Evolutionary conservation across 1,140 invertebrate species (phyloP).

Genomic region (Megalonaias nervosa): DNA sequence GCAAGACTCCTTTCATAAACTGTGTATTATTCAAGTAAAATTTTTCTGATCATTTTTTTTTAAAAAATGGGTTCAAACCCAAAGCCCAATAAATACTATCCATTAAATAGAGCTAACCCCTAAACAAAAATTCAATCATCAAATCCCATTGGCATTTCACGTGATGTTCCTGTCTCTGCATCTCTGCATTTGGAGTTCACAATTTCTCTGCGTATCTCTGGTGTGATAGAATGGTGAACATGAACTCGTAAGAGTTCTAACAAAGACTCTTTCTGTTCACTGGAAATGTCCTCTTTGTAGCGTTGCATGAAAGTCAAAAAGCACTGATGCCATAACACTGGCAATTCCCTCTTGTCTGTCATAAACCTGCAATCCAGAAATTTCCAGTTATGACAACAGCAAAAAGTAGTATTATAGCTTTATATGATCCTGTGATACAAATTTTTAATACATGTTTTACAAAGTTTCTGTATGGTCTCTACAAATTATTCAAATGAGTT

Average conservation of each 20-base stretch:
- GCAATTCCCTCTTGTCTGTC: slow-evolving; percentile 85
- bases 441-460: not conserved
- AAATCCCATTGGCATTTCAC: no score
- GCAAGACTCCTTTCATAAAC: no score
- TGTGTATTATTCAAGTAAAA: no score
- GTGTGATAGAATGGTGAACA: slow-evolving; percentile 85
- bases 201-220: slow-evolving; percentile 89
- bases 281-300: slow-evolving; percentile 95
- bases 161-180: slow-evolving; percentile 48
- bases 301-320: slow-evolving; percentile 94
- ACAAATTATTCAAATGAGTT: not conserved
- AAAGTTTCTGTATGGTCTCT: not conserved
- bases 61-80: no score
- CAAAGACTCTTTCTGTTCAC: slow-evolving; percentile 91
- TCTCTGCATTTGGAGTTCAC: slow-evolving; percentile 88
- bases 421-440: not conserved
- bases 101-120: no score
- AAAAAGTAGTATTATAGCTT: not conserved
- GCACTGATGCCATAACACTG: slow-evolving; percentile 98
- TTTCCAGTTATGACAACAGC: not conserved
- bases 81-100: no score
- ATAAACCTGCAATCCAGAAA: slow-evolving; percentile 81
- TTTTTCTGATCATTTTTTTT: no score
- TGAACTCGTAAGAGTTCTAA: slow-evolving; percentile 85
- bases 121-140: no score